A percentile compares a stretch with the other conserved stretches of the same genome.
These are phyloP conservation scores for Acanthosepion esculentum DNA, from an alignment of 2,888 invertebrate genomes.

Conservation along the genomic window DNA sequence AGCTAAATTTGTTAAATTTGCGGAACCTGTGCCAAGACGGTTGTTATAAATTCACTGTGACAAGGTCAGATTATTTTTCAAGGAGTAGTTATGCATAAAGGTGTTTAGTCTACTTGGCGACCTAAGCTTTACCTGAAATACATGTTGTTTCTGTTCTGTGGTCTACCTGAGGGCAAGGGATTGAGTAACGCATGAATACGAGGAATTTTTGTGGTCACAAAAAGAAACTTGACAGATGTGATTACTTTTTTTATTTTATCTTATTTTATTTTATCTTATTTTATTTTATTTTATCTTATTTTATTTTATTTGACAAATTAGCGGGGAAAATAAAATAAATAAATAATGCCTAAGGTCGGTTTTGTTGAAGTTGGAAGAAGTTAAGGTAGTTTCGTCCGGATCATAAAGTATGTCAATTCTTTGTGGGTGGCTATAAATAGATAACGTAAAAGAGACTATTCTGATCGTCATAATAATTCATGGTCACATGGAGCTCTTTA, in stretches of 20 bases:
- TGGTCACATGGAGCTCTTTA: neutral
- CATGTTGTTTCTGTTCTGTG: neutral
- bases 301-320: neutral
- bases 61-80: too few relatives aligned
- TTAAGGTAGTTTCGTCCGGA: neutral
- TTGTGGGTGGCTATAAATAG: neutral
- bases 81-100: neutral
- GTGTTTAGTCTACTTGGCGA: neutral
- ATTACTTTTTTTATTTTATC: too few relatives aligned
- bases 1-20: too few relatives aligned
- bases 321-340: neutral
- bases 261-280: too few relatives aligned
- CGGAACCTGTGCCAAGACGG: too few relatives aligned
- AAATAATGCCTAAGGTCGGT: neutral
- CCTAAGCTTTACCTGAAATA: neutral
- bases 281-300: too few relatives aligned
- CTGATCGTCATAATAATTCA: neutral
- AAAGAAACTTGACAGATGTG: neutral
- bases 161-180: neutral
- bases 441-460: neutral
- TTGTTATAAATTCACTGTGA: too few relatives aligned
- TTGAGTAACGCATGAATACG: neutral
- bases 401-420: constrained; percentile 17
- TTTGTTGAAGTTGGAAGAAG: neutral
- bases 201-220: neutral